Base-by-base conservation (phyloP, 2,113 vertebrate species). In the Cyanocitta stelleri region DNA sequence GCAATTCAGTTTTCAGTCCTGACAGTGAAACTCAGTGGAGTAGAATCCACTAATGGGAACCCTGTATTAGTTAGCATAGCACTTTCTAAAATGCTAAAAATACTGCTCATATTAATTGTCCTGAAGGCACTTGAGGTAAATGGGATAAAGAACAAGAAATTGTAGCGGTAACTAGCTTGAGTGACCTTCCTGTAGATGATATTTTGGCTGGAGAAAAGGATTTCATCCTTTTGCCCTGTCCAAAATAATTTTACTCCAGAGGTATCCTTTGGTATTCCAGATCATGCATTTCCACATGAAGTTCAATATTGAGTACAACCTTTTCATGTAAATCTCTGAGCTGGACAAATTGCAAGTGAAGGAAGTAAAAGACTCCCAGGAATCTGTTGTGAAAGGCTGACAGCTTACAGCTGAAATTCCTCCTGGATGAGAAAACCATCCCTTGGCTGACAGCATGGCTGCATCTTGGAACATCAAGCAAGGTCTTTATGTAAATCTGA, bases 401-500 rank as follows among this genome's bases (percentile, higher is more conserved):
- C 85, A 41, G 90, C 92, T 97, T 94, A 64, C 61, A 91, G 68
- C 69, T 85, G 91, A 80, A 80, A 95, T 96, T 92, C 93, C 56
- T 96, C 58, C 54, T 62, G 46, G 75, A 92, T 94, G 93, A 97
- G 93, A 77, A 92, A 96, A 94, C 37, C 71, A 55, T 89, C 72
- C 82, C 33, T 72, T 62, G 61, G 74, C 71, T 11, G 5, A 84
- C 2, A 2, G 95, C 51, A 69, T 5, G 27, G 84, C 90, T 92
- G 95, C 97, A 95, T 98, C 97, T 97, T 97, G 97, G 97, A 98
- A 74, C 92, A 78, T 93, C 91, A 94, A 89, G 89, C 89, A 26
- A 3, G 3, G 83, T 96, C 95, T 96, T 92, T 96, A 96, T 97
- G 96, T 96, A 98, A 97, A 98, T 98, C 94, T 97, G 68, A 82